phyloP scores from a whole-genome alignment of 2,797 vertebrate genomes.

The Carduelis carduelis region DNA sequence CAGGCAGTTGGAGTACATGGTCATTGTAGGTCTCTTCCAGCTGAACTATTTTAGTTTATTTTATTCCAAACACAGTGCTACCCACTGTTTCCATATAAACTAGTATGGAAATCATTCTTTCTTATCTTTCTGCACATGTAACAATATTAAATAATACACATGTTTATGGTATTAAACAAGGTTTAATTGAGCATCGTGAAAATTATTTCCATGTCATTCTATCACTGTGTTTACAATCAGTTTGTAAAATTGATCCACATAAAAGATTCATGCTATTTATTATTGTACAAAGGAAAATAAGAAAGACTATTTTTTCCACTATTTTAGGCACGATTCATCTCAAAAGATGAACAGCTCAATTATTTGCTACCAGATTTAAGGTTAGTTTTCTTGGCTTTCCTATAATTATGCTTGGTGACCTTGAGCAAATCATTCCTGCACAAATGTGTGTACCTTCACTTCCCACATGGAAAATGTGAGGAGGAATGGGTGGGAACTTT shows the following conservation, averaged over 20 bases:
- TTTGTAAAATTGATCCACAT: neutral
- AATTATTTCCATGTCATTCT: neutral
- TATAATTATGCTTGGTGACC: neutral
- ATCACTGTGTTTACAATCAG: neutral
- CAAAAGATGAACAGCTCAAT: neutral
- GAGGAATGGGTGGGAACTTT: neutral
- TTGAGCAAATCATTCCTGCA: neutral
- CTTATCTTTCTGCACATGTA: neutral
- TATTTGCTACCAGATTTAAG: neutral
- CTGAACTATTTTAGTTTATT: neutral
- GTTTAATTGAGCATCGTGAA: neutral
- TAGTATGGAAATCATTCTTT: rapidly evolving
- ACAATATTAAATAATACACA: neutral
- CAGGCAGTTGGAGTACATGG: neutral
- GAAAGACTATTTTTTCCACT: neutral
- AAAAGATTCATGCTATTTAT: neutral
- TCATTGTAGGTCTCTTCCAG: neutral
- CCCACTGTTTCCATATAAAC: neutral
- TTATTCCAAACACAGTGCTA: neutral
- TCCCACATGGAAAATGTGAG: neutral
- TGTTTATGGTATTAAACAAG: neutral
- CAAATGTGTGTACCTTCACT: neutral
- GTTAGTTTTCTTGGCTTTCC: neutral
- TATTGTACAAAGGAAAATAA: neutral
- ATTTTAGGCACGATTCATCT: neutral